phyloP scores from a whole-genome alignment of 2,888 invertebrate genomes.

The Eupsilia transversa region DNA sequence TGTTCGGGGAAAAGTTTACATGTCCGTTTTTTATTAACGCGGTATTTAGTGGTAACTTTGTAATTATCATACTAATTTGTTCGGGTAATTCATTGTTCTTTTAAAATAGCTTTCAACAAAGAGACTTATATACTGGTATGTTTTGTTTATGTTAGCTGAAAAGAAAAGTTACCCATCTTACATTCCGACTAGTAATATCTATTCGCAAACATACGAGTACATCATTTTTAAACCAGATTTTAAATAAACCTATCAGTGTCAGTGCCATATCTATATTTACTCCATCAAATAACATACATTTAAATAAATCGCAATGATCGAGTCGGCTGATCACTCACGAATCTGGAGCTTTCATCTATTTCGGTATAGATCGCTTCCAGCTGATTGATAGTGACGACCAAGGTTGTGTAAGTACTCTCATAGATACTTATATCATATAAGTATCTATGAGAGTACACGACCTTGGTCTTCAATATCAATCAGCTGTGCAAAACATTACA shows the following conservation, averaged over 20 bases:
- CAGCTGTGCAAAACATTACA: background rate
- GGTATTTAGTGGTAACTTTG: slow-evolving; percentile 33
- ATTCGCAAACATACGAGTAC: slow-evolving; percentile 28
- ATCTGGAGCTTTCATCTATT: slow-evolving; percentile 81
- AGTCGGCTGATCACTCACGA: slow-evolving; percentile 66
- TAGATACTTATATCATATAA: slow-evolving; percentile 10
- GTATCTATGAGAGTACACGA: no score
- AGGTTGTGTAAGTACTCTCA: slow-evolving; percentile 41
- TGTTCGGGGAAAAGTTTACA: slow-evolving; percentile 51
- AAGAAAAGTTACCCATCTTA: background rate
- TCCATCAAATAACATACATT: slow-evolving; percentile 45
- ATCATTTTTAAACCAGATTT: slow-evolving; percentile 34
- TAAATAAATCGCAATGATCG: slow-evolving; percentile 64
- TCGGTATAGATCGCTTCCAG: slow-evolving; percentile 75
- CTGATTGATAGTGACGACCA: slow-evolving; percentile 68
- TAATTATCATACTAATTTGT: slow-evolving; percentile 44
- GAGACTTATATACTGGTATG: slow-evolving; percentile 7
- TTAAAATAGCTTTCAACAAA: slow-evolving; percentile 35
- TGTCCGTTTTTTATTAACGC: slow-evolving; percentile 35
- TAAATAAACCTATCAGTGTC: slow-evolving; percentile 48
- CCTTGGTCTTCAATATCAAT: no score
- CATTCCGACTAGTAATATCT: slow-evolving; percentile 14
- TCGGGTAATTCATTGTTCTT: slow-evolving; percentile 27
- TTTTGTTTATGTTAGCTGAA: slow-evolving; percentile 13
- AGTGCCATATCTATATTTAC: slow-evolving; percentile 58